These are phyloP conservation scores for Pseudococcus viburni DNA, from an alignment of 2,888 invertebrate genomes.

Conservation along the genomic window DNA sequence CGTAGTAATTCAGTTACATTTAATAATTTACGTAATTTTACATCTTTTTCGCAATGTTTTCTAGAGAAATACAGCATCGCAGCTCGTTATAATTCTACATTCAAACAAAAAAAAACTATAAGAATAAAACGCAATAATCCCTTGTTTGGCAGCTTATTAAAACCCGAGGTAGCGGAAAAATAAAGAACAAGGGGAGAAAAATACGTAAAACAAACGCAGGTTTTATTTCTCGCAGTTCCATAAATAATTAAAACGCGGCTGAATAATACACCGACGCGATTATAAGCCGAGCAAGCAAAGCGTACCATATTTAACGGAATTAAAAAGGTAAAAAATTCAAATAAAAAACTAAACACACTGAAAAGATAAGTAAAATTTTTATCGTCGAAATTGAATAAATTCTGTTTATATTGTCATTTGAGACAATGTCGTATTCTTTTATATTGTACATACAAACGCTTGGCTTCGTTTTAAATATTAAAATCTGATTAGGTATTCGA, in stretches of 20 bases:
- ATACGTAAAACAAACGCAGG: neutral
- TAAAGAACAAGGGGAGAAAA: neutral
- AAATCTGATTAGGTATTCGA: slow-evolving; percentile 31
- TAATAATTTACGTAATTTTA: neutral
- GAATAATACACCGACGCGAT: neutral
- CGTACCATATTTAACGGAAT: slow-evolving; percentile 22
- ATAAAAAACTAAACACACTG: slow-evolving; percentile 5
- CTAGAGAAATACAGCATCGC: neutral
- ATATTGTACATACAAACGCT: neutral
- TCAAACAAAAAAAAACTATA: neutral
- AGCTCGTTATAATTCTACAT: neutral
- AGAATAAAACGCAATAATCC: slow-evolving; percentile 15
- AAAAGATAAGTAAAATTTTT: slow-evolving; percentile 4
- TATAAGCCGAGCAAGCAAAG: neutral
- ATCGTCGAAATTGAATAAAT: slow-evolving; percentile 13
- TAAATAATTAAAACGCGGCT: slow-evolving; percentile 12
- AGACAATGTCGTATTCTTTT: neutral
- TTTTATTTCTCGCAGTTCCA: neutral
- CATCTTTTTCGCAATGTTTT: neutral
- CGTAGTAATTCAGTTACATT: neutral
- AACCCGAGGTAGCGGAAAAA: neutral
- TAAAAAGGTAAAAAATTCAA: neutral
- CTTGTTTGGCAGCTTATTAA: slow-evolving; percentile 28
- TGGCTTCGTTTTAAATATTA: slow-evolving; percentile 8
- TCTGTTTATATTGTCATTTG: slow-evolving; percentile 35